Evolutionary conservation across 2,797 vertebrate genomes (phyloP), one percentile per base, ranked within the genome.

Genomic region (Distichodus sexfasciatus): DNA sequence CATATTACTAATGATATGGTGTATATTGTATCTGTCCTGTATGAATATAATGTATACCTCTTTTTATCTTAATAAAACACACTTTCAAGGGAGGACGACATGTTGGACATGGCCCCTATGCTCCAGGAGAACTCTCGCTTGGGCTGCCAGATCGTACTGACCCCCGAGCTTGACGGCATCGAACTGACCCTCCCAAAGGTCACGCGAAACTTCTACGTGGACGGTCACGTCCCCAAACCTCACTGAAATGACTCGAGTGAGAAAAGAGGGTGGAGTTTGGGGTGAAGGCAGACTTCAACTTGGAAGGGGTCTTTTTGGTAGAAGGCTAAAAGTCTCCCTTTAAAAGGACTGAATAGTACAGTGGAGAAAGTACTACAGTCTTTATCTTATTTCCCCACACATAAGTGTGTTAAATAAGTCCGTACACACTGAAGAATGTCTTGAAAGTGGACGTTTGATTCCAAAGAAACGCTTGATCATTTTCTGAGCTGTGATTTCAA

Each of bases 171-270:
- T n/a, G 92, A 95, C 0, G 95, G 95, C 29, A 92, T 93, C 0
- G 91, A 93, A 71, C 76, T 97, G 55, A 93, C 91, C 1, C 82
- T 97, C 57, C 95, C 95, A 66, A 93, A 91, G 83, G 87, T 93
- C 85, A 97, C 94, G n/a, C 90, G 95, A 64, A 98, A 97, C 88
- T 97, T 97, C 86, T 97, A 97, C 0, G 96, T 98, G 76, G 95
- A 98, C 0, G 95, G 95, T 0, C 94, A 96, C 0, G 83, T 94
- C 38, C 95, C 95, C 47, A 94, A 93, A 80, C 94, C 94, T 57
- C 95, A 97, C 76, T 97, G 92, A 96, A 29, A 2, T n/a, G 17
- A 17, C 3, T 0, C 10, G 19, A 6, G 28, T 1, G 15, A 48
- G 47, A 33, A 11, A 15, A 17, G 0, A 33, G 5, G 47, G 31